Conservation (phyloP, 2,888 invertebrate species). For the Drosophila phalerata region DNA sequence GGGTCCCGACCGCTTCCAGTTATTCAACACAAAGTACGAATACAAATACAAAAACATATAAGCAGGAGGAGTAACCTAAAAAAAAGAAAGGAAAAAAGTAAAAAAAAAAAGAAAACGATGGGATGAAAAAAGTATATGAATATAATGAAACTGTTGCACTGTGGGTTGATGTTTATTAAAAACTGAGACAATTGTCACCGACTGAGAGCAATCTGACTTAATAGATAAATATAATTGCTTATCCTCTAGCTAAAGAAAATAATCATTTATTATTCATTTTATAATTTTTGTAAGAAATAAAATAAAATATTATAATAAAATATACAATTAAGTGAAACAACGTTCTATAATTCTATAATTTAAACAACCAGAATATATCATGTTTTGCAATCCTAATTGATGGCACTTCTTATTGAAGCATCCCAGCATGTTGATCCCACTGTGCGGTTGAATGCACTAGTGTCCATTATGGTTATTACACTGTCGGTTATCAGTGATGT, state of each 20-base stretch:
- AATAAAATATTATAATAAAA: no score
- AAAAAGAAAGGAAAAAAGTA: background rate
- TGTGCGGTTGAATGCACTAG: slow-evolving; percentile 53
- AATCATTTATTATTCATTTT: no score
- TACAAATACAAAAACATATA: slow-evolving; percentile 8
- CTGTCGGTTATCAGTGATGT: slow-evolving; percentile 64
- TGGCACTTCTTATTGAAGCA: background rate
- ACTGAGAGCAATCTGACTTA: no score
- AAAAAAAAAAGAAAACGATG: slow-evolving; percentile 17
- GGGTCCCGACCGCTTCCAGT: slow-evolving; percentile 24
- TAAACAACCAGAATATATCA: no score
- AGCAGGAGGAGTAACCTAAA: slow-evolving; percentile 4
- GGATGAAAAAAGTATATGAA: slow-evolving; percentile 8
- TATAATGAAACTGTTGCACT: slow-evolving; percentile 27
- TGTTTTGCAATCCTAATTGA: no score
- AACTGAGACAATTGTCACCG: background rate
- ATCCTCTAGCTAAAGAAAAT: no score
- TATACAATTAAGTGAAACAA: no score
- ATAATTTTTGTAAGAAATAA: no score
- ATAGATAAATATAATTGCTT: no score
- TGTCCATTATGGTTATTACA: slow-evolving; percentile 75
- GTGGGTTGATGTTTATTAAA: background rate
- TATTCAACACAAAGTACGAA: slow-evolving; percentile 35
- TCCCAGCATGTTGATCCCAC: slow-evolving; percentile 31
- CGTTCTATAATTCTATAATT: no score